A percentile compares a stretch with the other conserved stretches of the same genome.
phyloP scores from a whole-genome alignment of 1,140 invertebrate species.

The Caerostris extrusa region DNA sequence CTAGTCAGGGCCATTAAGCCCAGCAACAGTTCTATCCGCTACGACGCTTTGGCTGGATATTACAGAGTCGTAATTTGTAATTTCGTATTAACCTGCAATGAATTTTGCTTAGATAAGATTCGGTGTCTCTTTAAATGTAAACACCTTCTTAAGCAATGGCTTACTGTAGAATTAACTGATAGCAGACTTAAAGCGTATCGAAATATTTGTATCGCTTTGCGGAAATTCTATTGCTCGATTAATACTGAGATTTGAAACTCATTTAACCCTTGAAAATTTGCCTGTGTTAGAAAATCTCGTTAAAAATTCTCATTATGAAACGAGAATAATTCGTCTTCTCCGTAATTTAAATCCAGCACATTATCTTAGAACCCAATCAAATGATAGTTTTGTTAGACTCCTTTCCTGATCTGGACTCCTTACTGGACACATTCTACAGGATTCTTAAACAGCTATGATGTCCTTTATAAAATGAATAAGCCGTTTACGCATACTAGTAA shows the following conservation, averaged over 20 bases:
- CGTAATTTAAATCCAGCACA: too few species aligned
- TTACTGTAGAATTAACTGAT: too few species aligned
- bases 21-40: conserved; percentile 59
- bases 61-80: not conserved
- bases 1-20: conserved; percentile 69
- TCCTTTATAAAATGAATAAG: conserved; percentile 59
- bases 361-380: conserved; percentile 65
- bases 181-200: too few species aligned
- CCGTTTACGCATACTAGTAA: conserved; percentile 62
- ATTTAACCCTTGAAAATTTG: too few species aligned
- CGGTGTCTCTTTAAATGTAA: not conserved
- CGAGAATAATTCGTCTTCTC: too few species aligned
- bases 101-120: conserved; percentile 31
- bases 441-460: conserved; percentile 5
- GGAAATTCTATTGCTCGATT: too few species aligned
- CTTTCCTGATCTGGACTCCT: not conserved
- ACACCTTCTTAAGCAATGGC: too few species aligned
- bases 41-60: not conserved
- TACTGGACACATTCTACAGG: not conserved
- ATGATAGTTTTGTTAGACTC: conserved; percentile 19
- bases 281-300: too few species aligned
- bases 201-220: too few species aligned
- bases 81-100: conserved; percentile 4
- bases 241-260: too few species aligned
- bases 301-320: too few species aligned